Evolutionary conservation across 2,888 invertebrate species (phyloP).

Genomic region (Drosophila neonasuta): DNA sequence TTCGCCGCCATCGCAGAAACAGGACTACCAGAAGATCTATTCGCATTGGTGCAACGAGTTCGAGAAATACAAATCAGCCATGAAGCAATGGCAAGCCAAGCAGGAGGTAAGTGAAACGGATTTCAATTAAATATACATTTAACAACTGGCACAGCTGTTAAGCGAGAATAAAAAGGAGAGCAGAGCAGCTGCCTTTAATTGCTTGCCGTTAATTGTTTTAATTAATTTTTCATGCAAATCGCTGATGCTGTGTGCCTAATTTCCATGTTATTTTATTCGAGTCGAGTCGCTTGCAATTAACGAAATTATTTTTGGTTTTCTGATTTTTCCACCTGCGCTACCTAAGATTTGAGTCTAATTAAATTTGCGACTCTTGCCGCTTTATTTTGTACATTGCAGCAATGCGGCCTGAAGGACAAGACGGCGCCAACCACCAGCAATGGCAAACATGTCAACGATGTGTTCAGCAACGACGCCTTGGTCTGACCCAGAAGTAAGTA

Average conservation of each 20-base stretch:
- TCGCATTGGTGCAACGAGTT: slow-evolving; percentile 99
- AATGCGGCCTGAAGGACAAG: slow-evolving; percentile 81
- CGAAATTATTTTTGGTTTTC: slow-evolving; percentile 53
- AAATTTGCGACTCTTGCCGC: slow-evolving; percentile 15
- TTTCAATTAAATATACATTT: slow-evolving; percentile 47
- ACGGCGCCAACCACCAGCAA: slow-evolving; percentile 49
- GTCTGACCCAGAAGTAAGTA: slow-evolving; percentile 82
- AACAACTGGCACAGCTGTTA: slow-evolving; percentile 19
- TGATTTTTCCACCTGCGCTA: slow-evolving; percentile 3
- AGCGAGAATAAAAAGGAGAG: background rate
- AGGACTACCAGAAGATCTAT: slow-evolving; percentile 96
- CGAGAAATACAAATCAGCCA: slow-evolving; percentile 97
- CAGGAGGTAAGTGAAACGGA: slow-evolving; percentile 87
- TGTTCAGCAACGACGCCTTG: slow-evolving; percentile 80
- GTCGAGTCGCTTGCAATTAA: slow-evolving; percentile 50
- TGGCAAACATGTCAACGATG: slow-evolving; percentile 81
- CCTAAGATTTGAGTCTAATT: slow-evolving; percentile 34
- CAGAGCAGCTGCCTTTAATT: slow-evolving; percentile 57
- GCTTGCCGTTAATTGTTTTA: slow-evolving; percentile 79
- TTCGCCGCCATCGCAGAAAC: slow-evolving; percentile 93
- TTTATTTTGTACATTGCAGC: slow-evolving; percentile 59
- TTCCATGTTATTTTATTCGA: slow-evolving; percentile 57
- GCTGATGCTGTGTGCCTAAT: slow-evolving; percentile 42
- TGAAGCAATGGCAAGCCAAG: slow-evolving; percentile 97
- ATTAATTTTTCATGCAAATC: slow-evolving; percentile 75